A percentile compares a stretch with the other conserved stretches of the same genome.
phyloP scores from a whole-genome alignment of 2,797 vertebrate species.

The Bufotes viridis region DNA sequence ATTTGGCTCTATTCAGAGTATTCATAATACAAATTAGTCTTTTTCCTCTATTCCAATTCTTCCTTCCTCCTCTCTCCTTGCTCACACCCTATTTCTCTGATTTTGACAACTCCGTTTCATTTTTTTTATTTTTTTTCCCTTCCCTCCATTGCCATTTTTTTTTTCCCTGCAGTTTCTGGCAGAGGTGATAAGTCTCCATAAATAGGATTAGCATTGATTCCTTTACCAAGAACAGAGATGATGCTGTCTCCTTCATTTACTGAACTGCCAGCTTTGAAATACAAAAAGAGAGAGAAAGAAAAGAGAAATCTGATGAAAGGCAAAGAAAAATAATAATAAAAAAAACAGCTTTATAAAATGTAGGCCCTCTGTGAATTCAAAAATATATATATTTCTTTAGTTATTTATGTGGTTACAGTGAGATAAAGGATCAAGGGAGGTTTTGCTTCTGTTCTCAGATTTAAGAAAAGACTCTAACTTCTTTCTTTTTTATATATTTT shows the following conservation, averaged over 20 bases:
- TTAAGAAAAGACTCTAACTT: slow-evolving; percentile 83
- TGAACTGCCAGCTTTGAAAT: slow-evolving; percentile 99
- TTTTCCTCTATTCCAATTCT: slow-evolving; percentile 11
- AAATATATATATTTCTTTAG: slow-evolving; percentile 66
- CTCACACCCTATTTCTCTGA: slow-evolving; percentile 80
- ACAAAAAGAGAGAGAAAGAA: slow-evolving; percentile 84
- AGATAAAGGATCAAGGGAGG: slow-evolving; percentile 90
- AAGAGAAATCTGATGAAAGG: slow-evolving; percentile 72
- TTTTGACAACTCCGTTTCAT: slow-evolving; percentile 98
- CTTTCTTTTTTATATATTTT: slow-evolving; percentile 68
- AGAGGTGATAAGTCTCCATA: slow-evolving; percentile 99
- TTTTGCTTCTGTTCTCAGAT: slow-evolving; percentile 89
- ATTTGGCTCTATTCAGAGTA: neutral
- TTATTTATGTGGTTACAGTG: slow-evolving; percentile 84
- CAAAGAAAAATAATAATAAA: slow-evolving; percentile 69
- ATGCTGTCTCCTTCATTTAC: slow-evolving; percentile 99
- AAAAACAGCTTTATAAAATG: slow-evolving; percentile 77
- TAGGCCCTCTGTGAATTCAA: slow-evolving; percentile 86
- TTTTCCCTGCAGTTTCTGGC: slow-evolving; percentile 97
- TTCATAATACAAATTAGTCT: slow-evolving; percentile 4
- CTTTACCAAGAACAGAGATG: slow-evolving; percentile 99
- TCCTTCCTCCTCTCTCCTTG: slow-evolving; percentile 65
- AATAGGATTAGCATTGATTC: slow-evolving; percentile 99
- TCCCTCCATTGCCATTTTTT: slow-evolving; percentile 67
- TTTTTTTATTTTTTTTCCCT: slow-evolving; percentile 72